A percentile compares a stretch with the other conserved stretches of the same genome.
Conservation (phyloP, 2,113 vertebrate genomes). For the Chlorodrepanis virens region DNA sequence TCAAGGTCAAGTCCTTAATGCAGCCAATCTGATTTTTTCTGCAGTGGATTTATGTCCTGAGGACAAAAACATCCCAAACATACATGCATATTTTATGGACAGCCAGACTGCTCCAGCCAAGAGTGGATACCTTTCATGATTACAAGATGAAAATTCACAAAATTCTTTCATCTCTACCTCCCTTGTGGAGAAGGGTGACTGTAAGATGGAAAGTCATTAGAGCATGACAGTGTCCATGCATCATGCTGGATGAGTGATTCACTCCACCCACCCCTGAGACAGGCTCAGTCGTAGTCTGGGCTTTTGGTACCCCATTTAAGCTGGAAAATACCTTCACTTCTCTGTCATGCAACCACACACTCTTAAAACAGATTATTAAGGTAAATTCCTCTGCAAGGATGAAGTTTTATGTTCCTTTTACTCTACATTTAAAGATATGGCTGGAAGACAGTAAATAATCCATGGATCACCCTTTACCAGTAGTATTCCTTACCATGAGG, state of each 20-base stretch:
- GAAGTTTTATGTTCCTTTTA: background rate
- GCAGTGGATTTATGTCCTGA: background rate
- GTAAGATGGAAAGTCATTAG: background rate
- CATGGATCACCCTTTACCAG: background rate
- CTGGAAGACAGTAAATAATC: background rate
- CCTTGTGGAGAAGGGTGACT: background rate
- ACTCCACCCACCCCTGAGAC: background rate
- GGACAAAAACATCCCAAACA: background rate
- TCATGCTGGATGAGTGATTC: background rate
- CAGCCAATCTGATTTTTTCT: background rate
- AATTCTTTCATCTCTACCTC: background rate
- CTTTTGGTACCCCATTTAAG: background rate
- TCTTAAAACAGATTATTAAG: background rate
- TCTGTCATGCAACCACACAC: background rate
- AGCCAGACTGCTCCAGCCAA: fast-evolving
- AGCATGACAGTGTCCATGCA: background rate
- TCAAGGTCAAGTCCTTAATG: background rate
- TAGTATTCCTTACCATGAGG: background rate
- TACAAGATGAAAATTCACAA: background rate
- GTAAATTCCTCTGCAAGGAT: background rate
- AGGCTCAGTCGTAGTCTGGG: background rate
- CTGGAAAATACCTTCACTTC: background rate
- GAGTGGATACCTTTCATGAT: background rate
- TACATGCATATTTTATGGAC: background rate
- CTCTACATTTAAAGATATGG: background rate